Conservation (phyloP, 35 echinoderm and acorn worm genomes). For the Ophioderma brevispina region DNA sequence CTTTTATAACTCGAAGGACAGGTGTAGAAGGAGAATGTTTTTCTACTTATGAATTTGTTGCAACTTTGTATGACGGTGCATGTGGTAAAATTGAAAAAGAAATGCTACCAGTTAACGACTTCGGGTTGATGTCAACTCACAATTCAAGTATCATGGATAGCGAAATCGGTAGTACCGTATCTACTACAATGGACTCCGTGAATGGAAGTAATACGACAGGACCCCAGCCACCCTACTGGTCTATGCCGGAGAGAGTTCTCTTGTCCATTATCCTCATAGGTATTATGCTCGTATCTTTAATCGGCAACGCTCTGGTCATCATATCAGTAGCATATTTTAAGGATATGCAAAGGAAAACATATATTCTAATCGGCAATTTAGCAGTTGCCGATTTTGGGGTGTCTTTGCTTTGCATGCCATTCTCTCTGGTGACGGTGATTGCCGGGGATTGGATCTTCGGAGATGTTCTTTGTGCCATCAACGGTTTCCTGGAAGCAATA, state of each 20-base stretch:
- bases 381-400: conserved; percentile 90
- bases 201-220: not conserved
- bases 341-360: conserved; percentile 87
- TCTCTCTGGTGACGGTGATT: conserved; percentile 71
- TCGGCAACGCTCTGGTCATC: conserved; percentile 81
- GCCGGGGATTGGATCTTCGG: conserved; percentile 71
- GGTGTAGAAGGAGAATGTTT: no score
- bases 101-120: no score
- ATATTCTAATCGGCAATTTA: conserved; percentile 84
- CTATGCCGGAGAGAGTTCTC: not conserved
- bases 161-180: not conserved
- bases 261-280: conserved; percentile 12
- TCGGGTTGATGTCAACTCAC: no score
- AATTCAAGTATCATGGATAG: not conserved
- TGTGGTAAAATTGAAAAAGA: no score
- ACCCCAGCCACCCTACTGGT: conserved; percentile 25
- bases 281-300: conserved; percentile 55
- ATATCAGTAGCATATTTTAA: conserved; percentile 59
- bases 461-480: conserved; percentile 61
- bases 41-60: no score
- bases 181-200: not conserved
- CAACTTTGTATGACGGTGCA: no score
- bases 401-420: conserved; percentile 81
- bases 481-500: conserved; percentile 84
- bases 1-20: no score